Evolutionary conservation across 1,140 invertebrate species (phyloP), one percentile per base, ranked within the genome.

Genomic region (Sesamia nonagrioides): DNA sequence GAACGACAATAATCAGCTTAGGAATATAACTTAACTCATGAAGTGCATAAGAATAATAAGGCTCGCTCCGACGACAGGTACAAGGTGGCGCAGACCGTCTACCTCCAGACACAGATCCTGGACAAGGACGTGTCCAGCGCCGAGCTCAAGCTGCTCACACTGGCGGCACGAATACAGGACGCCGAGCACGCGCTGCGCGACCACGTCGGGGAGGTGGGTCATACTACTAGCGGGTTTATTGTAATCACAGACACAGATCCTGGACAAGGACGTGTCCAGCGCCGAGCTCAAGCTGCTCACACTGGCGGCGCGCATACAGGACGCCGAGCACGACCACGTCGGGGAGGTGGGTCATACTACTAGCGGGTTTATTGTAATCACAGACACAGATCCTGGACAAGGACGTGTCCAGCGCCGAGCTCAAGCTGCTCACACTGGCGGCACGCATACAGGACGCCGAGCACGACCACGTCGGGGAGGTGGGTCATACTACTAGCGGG

Each of bases 11-110:
- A 27, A 27, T 27, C 27, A 27, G 1, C 1, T 27, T 27, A 27
- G 27, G 27, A 27, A 27, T 27, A 27, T 27, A 27, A 27, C 27
- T 27, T 50, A 17, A 2, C 11, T 50, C 11, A 50, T 50, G 13
- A n/a, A 2, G 48, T 54, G 17, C 7, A 1, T 7, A 17, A 18
- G 3, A 40, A 40, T 40, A 40, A 40, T 40, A 40, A 8, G 9
- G 6, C 6, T 40, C 6, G 6, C 6, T 9, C 37, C 1, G 6
- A 3, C 1, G 15, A 17, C 82, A 92, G 91, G 91, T 98, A 97
- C 87, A 98, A 98, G 95, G 97, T 97, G 95, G 97, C 97, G 7
- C 97, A 98, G 88, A 97, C 97, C 1, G 96, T 97, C 18, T 97
- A 96, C 89, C 91, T 97, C 52, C 97, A 98, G 91, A 96, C 96